Conservation (phyloP, 2,888 invertebrate species). For the Penaeus monodon region DNA sequence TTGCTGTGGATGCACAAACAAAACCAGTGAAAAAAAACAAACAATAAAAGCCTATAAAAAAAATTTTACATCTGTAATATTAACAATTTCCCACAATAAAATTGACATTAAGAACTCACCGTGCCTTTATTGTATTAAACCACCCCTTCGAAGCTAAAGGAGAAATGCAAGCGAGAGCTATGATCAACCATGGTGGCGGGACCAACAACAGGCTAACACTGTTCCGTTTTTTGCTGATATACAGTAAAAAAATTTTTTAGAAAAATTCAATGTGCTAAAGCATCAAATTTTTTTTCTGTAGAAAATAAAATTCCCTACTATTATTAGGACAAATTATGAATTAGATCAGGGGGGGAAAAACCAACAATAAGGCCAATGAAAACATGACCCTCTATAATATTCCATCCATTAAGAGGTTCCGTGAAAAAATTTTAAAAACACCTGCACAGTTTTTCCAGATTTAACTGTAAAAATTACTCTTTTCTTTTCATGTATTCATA, state of each 20-base stretch:
- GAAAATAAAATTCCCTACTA: too few species aligned
- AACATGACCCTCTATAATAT: too few species aligned
- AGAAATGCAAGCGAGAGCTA: slow-evolving; percentile 33
- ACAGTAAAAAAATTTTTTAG: slow-evolving; percentile 19
- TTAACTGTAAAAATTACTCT: too few species aligned
- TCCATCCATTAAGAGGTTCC: too few species aligned
- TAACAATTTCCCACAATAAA: too few species aligned
- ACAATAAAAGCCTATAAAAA: not conserved
- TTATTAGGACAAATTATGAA: too few species aligned
- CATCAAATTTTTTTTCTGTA: too few species aligned
- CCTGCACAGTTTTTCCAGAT: not conserved
- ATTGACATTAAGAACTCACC: slow-evolving; percentile 17
- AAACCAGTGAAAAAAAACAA: not conserved
- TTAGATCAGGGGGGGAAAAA: too few species aligned
- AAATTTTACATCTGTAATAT: too few species aligned
- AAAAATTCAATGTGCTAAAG: too few species aligned
- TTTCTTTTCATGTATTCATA: not conserved
- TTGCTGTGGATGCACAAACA: not conserved
- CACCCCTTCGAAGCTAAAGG: slow-evolving; percentile 54
- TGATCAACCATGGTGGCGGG: not conserved
- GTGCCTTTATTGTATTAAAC: slow-evolving; percentile 50
- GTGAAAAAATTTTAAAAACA: too few species aligned
- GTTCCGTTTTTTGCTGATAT: slow-evolving; percentile 33
- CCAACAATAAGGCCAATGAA: too few species aligned
- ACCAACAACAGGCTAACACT: slow-evolving; percentile 48